Base-by-base conservation (phyloP, 2,888 invertebrate species). In the Coremacera marginata region DNA sequence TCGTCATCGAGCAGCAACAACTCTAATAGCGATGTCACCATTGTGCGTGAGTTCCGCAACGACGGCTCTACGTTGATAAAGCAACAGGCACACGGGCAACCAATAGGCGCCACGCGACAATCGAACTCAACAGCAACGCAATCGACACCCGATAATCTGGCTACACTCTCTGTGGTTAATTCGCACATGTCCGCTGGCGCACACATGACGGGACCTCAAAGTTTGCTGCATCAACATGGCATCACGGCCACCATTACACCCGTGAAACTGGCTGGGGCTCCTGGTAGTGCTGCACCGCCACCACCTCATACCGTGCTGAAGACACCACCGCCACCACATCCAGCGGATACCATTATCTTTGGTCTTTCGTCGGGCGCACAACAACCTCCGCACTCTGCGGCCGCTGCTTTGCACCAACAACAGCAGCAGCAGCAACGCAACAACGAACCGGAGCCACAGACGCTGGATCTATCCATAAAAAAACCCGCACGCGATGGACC, bases 381-480 rank as follows among this genome's bases (percentile, higher is more conserved):
- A 82, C 80, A 83, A 25, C 83, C 68, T 63, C 84, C 80, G 34
- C 82, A 78, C 81, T n/a, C 72, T 14, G 52, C 63, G 5, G 52
- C 67, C 27, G 76, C 78, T n/a, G 37, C 78, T 3, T 77, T 78
- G 0, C 83, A 34, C 81, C 68, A 73, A 82, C 80, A 62, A 91
- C 82, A 90, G 91, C 80, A 83, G 22, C 82, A 70, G 67, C 84
- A 80, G 49, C 82, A 80, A 62, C 82, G 84, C 81, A 90, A 92
- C 82, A 90, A 91, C n/a, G 91, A 92, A 49, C 90, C 91, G 0
- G 93, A 92, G 84, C 92, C 93, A 3, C 91, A 92, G 79, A 94
- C 94, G 0, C 90, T 95, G 0, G 95, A 95, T 85, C 90, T 95
- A 80, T 95, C 94, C 84, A 93, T 95, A 76, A 95, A 95, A 88